Conservation (phyloP, 1,140 invertebrate species). For the Maconellicoccus hirsutus region DNA sequence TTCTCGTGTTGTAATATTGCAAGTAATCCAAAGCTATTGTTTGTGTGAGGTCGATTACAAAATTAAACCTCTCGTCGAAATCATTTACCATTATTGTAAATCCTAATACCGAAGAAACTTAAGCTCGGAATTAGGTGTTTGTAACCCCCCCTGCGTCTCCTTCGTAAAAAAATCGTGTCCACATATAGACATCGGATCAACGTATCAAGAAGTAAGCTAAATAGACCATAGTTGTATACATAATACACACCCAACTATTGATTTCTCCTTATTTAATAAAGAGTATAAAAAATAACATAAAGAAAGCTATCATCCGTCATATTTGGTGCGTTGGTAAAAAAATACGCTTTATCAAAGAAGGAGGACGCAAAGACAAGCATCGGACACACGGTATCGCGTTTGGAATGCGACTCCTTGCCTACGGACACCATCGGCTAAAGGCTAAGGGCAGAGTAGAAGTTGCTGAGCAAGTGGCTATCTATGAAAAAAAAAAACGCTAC, state of each 20-base stretch:
- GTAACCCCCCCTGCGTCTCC: too few relatives aligned
- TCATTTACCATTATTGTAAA: not conserved
- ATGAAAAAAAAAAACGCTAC: constrained; percentile 14
- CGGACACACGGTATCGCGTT: not conserved
- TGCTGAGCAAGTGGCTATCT: constrained; percentile 19
- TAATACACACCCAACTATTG: not conserved
- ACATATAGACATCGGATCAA: too few relatives aligned
- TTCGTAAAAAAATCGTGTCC: too few relatives aligned
- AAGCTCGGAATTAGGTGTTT: too few relatives aligned
- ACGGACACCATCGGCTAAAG: not conserved
- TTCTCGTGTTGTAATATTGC: too few relatives aligned
- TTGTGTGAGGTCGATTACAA: too few relatives aligned
- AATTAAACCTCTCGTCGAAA: too few relatives aligned
- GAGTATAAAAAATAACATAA: constrained; percentile 10
- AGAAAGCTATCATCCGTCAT: constrained; percentile 20
- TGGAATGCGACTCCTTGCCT: constrained; percentile 3
- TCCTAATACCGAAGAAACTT: not conserved
- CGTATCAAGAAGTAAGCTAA: not conserved
- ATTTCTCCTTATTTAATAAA: constrained; percentile 16
- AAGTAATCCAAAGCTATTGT: too few relatives aligned
- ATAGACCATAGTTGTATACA: not conserved
- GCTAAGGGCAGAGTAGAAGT: constrained; percentile 6
- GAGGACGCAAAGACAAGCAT: not conserved
- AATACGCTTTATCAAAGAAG: not conserved
- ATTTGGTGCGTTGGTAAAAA: not conserved